Percentiles rank a stretch among this genome's conserved stretches.
Conservation (phyloP, 2,888 invertebrate species). For the Trichogramma evanescens region DNA sequence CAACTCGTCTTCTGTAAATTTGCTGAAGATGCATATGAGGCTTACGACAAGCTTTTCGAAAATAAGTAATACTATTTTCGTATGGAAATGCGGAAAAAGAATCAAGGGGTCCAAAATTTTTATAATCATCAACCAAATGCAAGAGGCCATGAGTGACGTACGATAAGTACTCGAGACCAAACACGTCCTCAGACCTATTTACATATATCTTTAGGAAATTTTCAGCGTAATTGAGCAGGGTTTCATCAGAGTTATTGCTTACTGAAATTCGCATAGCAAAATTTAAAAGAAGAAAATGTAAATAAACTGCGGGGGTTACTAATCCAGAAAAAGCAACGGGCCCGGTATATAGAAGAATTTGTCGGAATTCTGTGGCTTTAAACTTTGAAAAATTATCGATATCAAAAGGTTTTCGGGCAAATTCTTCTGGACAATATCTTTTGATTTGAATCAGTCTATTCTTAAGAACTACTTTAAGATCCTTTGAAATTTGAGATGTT, state of each 20-base stretch:
- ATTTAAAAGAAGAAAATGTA: slow-evolving; percentile 13
- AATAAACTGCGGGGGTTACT: slow-evolving; percentile 7
- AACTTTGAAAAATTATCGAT: neutral
- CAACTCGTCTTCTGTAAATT: slow-evolving; percentile 3
- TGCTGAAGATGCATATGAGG: slow-evolving; percentile 6
- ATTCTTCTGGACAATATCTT: slow-evolving; percentile 14
- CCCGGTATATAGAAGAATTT: slow-evolving; percentile 17
- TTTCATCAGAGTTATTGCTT: neutral
- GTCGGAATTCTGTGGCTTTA: slow-evolving; percentile 16
- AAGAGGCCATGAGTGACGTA: slow-evolving; percentile 11
- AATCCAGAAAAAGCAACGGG: slow-evolving; percentile 5
- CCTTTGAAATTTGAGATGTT: neutral
- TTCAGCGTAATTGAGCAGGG: slow-evolving; percentile 1
- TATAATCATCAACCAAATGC: slow-evolving; percentile 10
- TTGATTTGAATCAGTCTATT: neutral
- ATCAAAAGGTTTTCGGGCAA: slow-evolving; percentile 10
- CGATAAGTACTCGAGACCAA: slow-evolving; percentile 6
- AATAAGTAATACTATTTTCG: slow-evolving; percentile 19
- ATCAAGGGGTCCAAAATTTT: slow-evolving; percentile 11
- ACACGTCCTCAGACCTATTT: neutral
- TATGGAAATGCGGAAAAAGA: slow-evolving; percentile 16
- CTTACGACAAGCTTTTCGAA: slow-evolving; percentile 7
- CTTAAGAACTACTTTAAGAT: neutral
- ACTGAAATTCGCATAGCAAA: slow-evolving; percentile 11
- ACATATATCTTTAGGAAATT: slow-evolving; percentile 1